Percentiles rank a stretch among this genome's conserved stretches.
phyloP scores from a whole-genome alignment of 2,888 invertebrate genomes.

The Sericinus montela region DNA sequence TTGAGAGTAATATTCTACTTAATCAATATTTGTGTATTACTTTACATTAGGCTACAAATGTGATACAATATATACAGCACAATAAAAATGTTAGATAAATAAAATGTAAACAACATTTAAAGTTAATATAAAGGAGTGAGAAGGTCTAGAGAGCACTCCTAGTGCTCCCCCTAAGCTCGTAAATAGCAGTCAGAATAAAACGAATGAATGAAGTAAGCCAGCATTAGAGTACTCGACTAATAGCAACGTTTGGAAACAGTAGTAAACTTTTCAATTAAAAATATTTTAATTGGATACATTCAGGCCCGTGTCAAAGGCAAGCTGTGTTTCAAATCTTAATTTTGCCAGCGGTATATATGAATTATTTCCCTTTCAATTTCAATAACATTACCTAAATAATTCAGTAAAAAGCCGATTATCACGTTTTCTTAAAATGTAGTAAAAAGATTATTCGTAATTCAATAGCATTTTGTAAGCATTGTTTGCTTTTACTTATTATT shows the following conservation, averaged over 20 bases:
- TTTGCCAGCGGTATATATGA: background rate
- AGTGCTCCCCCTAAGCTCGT: slow-evolving; percentile 57
- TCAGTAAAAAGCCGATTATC: no score
- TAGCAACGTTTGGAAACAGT: slow-evolving; percentile 40
- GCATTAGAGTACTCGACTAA: slow-evolving; percentile 35
- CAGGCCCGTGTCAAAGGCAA: slow-evolving; percentile 17
- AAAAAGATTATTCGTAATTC: no score
- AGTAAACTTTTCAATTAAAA: slow-evolving; percentile 36
- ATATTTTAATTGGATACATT: slow-evolving; percentile 53
- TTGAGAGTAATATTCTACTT: no score
- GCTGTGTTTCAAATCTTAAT: background rate
- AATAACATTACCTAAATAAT: no score
- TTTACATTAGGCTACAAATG: no score
- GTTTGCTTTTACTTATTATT: no score
- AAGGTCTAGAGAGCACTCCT: slow-evolving; percentile 54
- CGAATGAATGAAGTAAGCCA: slow-evolving; percentile 39
- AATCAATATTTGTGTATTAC: no score
- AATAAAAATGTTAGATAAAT: background rate
- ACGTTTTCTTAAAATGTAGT: no score
- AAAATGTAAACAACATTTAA: slow-evolving; percentile 6
- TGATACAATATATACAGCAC: background rate
- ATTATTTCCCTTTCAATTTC: no score
- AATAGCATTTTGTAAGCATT: no score
- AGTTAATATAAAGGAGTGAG: slow-evolving; percentile 38
- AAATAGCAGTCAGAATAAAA: slow-evolving; percentile 52